Evolutionary conservation across 2,888 invertebrate species (phyloP).

Genomic region (Steinernema hermaphroditum): DNA sequence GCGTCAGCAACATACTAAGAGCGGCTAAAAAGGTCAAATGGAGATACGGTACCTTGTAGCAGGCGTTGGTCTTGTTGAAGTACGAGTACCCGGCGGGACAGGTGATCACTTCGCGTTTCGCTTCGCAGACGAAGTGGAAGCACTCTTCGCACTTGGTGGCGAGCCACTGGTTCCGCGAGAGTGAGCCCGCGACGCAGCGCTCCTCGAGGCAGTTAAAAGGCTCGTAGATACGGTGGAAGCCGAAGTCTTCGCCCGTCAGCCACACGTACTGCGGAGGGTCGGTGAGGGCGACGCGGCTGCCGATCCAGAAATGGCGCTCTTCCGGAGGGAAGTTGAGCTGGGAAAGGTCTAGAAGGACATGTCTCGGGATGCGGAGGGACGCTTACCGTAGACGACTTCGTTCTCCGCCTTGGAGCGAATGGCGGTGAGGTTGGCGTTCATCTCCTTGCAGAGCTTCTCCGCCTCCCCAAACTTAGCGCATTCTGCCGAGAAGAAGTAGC

Average conservation of each 20-base stretch:
- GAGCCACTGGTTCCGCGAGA: slow-evolving; percentile 21
- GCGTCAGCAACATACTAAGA: not conserved
- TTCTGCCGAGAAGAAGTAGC: slow-evolving; percentile 11
- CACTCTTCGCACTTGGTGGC: slow-evolving; percentile 5
- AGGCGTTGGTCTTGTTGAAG: slow-evolving; percentile 27
- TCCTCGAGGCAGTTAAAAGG: slow-evolving; percentile 1
- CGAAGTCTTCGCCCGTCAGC: slow-evolving; percentile 24
- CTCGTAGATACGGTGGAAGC: slow-evolving; percentile 20
- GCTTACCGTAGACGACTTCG: not conserved
- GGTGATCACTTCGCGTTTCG: slow-evolving; percentile 17
- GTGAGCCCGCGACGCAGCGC: not conserved
- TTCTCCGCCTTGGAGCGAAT: not conserved
- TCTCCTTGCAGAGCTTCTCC: not conserved
- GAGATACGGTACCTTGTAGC: slow-evolving; percentile 1
- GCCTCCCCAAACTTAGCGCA: slow-evolving; percentile 8
- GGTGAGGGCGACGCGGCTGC: not conserved
- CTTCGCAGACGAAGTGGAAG: slow-evolving; percentile 19
- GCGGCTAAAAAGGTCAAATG: not conserved
- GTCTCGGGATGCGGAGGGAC: no score
- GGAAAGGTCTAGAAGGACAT: not conserved
- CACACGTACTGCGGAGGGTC: slow-evolving; percentile 26
- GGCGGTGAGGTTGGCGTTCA: slow-evolving; percentile 18
- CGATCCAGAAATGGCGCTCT: slow-evolving; percentile 17
- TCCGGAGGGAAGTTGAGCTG: slow-evolving; percentile 23
- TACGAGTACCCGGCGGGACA: not conserved